Evolutionary conservation across 2,888 invertebrate species (phyloP).

Genomic region (Nephrotoma flavescens): DNA sequence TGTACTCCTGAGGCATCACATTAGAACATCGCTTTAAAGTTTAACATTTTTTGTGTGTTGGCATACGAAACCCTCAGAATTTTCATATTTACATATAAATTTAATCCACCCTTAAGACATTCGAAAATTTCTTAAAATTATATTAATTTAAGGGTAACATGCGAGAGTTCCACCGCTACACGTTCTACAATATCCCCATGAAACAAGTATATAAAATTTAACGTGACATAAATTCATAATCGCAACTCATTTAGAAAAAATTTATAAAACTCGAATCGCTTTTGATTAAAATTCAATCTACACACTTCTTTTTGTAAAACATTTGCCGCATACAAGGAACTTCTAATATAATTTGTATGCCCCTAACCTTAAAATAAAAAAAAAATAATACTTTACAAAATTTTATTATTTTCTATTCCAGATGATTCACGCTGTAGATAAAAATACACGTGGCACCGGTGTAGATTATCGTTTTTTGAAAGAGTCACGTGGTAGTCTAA

Average conservation of each 20-base stretch:
- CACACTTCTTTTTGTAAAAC: background rate
- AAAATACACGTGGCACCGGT: constrained; percentile 21
- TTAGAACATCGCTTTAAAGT: background rate
- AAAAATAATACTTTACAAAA: background rate
- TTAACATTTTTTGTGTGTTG: background rate
- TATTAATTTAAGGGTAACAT: background rate
- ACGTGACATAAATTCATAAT: background rate
- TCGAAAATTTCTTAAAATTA: background rate
- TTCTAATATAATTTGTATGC: background rate
- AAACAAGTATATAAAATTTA: background rate
- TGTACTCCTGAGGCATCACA: background rate
- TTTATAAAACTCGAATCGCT: background rate
- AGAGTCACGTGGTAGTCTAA: constrained; percentile 30
- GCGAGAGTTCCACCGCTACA: background rate
- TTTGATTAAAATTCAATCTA: background rate
- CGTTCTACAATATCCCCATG: background rate
- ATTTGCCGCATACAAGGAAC: background rate
- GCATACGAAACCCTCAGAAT: background rate
- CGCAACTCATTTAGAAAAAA: background rate
- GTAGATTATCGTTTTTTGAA: constrained; percentile 31
- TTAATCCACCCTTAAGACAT: background rate
- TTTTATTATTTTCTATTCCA: constrained; percentile 12
- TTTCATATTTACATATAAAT: background rate
- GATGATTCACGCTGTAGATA: constrained; percentile 31
- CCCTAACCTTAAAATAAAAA: background rate